Evolutionary conservation across 2,888 invertebrate genomes (phyloP).

Genomic region (Aricia artaxerxes): DNA sequence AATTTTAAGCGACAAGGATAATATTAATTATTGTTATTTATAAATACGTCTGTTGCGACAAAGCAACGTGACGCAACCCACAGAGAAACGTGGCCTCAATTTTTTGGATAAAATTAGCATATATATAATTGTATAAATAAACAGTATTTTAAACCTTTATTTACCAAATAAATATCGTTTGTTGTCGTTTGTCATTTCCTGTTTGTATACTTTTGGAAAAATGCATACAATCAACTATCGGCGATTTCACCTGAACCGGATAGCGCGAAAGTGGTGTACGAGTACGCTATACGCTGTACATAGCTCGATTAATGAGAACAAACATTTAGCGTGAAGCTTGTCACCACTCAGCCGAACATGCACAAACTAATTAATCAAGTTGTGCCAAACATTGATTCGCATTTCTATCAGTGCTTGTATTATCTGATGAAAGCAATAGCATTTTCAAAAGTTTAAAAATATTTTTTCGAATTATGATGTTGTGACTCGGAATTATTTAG

Average conservation of each 20-base stretch:
- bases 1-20: too few species aligned
- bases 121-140: neutral
- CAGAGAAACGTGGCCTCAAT: neutral
- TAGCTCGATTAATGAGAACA: constrained; percentile 6
- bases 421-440: neutral
- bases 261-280: neutral
- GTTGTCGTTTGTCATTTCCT: neutral
- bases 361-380: constrained; percentile 29
- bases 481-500: neutral
- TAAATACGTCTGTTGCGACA: too few species aligned
- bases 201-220: too few species aligned
- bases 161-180: neutral
- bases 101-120: neutral
- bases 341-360: constrained; percentile 23
- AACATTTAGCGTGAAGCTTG: constrained; percentile 26
- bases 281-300: neutral
- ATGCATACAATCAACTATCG: neutral
- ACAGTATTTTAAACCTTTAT: too few species aligned
- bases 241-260: neutral
- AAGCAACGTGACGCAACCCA: too few species aligned
- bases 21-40: too few species aligned
- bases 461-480: neutral
- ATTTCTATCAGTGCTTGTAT: neutral
- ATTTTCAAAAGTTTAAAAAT: neutral
- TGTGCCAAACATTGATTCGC: constrained; percentile 17